Percentiles rank a stretch among this genome's conserved stretches.
Conservation (phyloP, 1,140 invertebrate species). For the Caenorhabditis inopinata region DNA sequence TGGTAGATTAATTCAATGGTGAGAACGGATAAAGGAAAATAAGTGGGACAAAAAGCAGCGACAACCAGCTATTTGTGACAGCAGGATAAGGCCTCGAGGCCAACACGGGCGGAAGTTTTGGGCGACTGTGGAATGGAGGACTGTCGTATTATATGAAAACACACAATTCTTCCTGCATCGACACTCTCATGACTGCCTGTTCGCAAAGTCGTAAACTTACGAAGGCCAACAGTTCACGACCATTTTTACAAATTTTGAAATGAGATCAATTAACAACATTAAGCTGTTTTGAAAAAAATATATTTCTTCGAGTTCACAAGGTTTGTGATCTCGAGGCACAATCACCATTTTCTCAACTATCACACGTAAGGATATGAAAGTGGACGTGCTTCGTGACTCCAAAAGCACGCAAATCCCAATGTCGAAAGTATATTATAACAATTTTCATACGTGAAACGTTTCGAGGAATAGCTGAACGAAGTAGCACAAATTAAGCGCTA, state of each 20-base stretch:
- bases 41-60: background rate
- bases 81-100: slow-evolving; percentile 22
- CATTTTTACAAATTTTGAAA: background rate
- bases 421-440: too few species aligned
- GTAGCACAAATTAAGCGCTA: background rate
- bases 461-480: too few species aligned
- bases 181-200: slow-evolving; percentile 7
- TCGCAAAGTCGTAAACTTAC: background rate
- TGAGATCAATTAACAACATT: background rate
- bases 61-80: slow-evolving; percentile 31
- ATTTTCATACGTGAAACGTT: too few species aligned
- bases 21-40: background rate
- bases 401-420: too few species aligned
- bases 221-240: slow-evolving; percentile 19
- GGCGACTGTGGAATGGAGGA: background rate
- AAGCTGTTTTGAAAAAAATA: too few species aligned
- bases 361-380: too few species aligned
- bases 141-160: slow-evolving; percentile 21
- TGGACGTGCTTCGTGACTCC: too few species aligned
- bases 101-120: slow-evolving; percentile 15
- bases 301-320: too few species aligned
- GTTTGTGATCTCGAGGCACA: too few species aligned
- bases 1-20: background rate
- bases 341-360: too few species aligned
- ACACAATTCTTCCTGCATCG: background rate